Evolutionary conservation across 2,113 vertebrate species (phyloP).

Genomic region (Grammomys surdaster): DNA sequence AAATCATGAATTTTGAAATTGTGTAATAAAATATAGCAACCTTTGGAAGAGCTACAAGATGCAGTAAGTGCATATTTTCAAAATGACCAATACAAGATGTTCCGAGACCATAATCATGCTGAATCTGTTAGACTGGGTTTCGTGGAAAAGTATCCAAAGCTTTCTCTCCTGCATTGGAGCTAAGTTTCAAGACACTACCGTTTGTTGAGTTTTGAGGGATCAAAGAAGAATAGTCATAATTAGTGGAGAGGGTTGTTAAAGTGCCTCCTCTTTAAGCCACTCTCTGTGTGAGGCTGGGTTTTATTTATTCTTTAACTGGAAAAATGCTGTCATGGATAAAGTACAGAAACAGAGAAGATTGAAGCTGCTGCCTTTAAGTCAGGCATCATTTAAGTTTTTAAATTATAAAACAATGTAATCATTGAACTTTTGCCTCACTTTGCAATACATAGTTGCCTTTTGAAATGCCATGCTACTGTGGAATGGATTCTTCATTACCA

Average conservation of each 20-base stretch:
- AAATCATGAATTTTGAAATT: constrained; percentile 5
- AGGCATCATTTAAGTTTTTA: not conserved
- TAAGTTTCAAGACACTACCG: not conserved
- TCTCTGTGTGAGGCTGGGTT: not conserved
- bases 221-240: not conserved
- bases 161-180: not conserved
- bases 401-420: not conserved
- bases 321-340: not conserved
- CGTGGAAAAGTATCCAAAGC: not conserved
- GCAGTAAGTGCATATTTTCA: constrained; percentile 25
- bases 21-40: not conserved
- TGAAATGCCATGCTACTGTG: not conserved
- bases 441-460: not conserved
- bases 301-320: constrained; percentile 2
- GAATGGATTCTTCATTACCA: not conserved
- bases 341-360: not conserved
- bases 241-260: not conserved
- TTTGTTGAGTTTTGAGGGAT: constrained; percentile 44
- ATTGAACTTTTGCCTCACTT: not conserved
- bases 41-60: constrained; percentile 30
- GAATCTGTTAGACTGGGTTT: not conserved
- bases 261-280: not conserved
- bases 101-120: not conserved
- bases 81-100: not conserved
- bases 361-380: not conserved